A percentile compares a stretch with the other conserved stretches of the same genome.
phyloP scores from a whole-genome alignment of 1,140 invertebrate species.

The Drosophila pruinosa region DNA sequence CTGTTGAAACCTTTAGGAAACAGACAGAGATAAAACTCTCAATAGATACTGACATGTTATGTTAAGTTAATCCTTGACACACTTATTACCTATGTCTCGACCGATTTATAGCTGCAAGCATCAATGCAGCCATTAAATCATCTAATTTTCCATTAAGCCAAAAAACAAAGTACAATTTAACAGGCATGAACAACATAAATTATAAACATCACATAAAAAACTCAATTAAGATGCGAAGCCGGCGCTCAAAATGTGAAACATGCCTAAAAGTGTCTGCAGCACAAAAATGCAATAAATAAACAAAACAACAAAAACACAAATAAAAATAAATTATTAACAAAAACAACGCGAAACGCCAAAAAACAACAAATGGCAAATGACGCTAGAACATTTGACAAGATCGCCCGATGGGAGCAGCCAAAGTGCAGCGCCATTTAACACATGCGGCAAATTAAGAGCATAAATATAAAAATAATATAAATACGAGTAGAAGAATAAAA shows the following conservation, averaged over 20 bases:
- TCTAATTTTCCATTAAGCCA: conserved; percentile 63
- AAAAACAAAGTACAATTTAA: conserved; percentile 43
- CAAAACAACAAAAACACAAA: conserved; percentile 46
- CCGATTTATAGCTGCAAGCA: conserved; percentile 21
- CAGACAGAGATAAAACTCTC: background rate
- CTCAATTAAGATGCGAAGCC: conserved; percentile 62
- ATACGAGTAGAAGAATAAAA: conserved; percentile 2
- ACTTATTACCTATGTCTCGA: conserved; percentile 3
- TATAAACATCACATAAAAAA: conserved; percentile 69
- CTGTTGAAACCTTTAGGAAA: background rate
- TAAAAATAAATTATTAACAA: conserved; percentile 13
- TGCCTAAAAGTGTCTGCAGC: conserved; percentile 36
- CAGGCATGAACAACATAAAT: conserved; percentile 64
- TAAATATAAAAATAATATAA: conserved; percentile 27
- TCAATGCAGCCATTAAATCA: conserved; percentile 49
- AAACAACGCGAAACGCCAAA: conserved; percentile 16
- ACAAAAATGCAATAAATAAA: conserved; percentile 72
- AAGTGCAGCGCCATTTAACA: conserved; percentile 72
- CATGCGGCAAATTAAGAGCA: conserved; percentile 69
- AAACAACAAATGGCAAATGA: conserved; percentile 43
- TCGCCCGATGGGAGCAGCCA: conserved; percentile 24
- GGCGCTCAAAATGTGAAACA: conserved; percentile 62
- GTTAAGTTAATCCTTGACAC: conserved; percentile 1
- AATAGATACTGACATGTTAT: background rate
- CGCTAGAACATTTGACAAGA: conserved; percentile 32